These are phyloP conservation scores for Porites evermanni DNA, from an alignment of 92 coral and sea anemone genomes.

Conservation along the genomic window DNA sequence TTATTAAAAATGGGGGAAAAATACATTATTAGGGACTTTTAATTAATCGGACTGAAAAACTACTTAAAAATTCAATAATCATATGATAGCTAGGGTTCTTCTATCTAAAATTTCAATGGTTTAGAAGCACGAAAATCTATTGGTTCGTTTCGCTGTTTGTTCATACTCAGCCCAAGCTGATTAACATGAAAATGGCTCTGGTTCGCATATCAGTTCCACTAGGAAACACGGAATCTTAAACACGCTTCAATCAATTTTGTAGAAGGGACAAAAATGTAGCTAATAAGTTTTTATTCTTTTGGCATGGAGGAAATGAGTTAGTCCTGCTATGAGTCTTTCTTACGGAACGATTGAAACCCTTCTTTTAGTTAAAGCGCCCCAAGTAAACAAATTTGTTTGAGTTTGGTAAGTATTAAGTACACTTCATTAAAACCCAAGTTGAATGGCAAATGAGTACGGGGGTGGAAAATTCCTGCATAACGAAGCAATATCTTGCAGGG, in stretches of 20 bases:
- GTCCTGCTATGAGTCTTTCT: background rate
- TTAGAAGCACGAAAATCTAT: background rate
- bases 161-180: too few species aligned
- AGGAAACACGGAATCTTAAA: background rate
- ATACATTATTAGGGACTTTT: too few species aligned
- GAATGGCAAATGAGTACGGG: slow-evolving; percentile 23
- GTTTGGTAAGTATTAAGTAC: slow-evolving; percentile 16
- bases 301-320: background rate
- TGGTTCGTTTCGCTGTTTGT: background rate
- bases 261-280: background rate
- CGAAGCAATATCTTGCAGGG: background rate
- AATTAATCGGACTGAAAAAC: too few species aligned
- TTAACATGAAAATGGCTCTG: background rate
- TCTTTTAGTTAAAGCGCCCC: background rate
- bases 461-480: slow-evolving; percentile 57
- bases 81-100: too few species aligned
- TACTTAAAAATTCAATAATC: too few species aligned
- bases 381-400: slow-evolving; percentile 17
- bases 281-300: background rate
- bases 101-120: background rate
- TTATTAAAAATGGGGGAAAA: too few species aligned
- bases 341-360: slow-evolving; percentile 1
- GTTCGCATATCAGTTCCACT: background rate
- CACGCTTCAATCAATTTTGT: background rate
- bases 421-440: slow-evolving; percentile 27